phyloP scores from a whole-genome alignment of 2,888 invertebrate genomes.

The Calameuta filiformis region DNA sequence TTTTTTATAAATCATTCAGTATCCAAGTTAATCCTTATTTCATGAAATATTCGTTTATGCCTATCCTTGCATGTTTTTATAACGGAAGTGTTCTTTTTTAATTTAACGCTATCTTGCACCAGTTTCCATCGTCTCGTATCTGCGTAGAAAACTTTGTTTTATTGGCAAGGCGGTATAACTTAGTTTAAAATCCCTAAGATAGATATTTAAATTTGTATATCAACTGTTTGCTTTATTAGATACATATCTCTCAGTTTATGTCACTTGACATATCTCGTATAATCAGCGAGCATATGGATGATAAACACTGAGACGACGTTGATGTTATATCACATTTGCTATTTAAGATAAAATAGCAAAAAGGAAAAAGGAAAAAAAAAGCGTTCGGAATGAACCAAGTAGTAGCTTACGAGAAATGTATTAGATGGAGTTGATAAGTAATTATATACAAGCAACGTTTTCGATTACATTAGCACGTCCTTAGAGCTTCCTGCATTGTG shows the following conservation, averaged over 20 bases:
- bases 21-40: not conserved
- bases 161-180: not conserved
- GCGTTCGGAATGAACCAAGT: not conserved
- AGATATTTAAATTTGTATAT: constrained; percentile 16
- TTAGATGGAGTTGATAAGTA: not conserved
- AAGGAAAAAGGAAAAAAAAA: not conserved
- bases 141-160: not conserved
- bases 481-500: not conserved
- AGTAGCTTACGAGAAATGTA: not conserved
- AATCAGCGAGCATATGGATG: not conserved
- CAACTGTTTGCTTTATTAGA: constrained; percentile 38
- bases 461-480: not conserved
- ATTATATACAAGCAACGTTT: not conserved
- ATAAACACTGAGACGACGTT: not conserved
- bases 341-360: not conserved
- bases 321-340: not conserved
- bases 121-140: not conserved
- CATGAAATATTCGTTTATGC: not conserved
- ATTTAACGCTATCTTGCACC: not conserved
- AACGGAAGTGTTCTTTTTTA: not conserved
- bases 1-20: not conserved
- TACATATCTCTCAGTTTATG: constrained; percentile 40
- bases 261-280: constrained; percentile 35
- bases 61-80: not conserved
- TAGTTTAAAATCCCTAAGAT: not conserved